Evolutionary conservation across 2,797 vertebrate genomes (phyloP).

Genomic region (Molothrus aeneus): DNA sequence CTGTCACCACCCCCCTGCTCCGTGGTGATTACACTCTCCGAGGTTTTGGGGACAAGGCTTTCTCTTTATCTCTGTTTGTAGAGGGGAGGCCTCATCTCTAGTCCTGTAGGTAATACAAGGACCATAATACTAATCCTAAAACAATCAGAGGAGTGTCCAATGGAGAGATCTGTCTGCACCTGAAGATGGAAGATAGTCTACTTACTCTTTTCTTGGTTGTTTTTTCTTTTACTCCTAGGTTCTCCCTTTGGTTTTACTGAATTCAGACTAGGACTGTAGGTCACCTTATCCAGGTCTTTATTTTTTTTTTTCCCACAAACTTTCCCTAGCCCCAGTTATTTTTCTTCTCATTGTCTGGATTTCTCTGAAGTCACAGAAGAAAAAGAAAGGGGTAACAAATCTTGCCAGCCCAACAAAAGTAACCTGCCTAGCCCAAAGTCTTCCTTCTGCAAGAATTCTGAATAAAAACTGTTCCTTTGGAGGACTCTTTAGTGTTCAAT

Average conservation of each 20-base stretch:
- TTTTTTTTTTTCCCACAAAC: neutral
- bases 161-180: slow-evolving; percentile 21
- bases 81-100: slow-evolving; percentile 28
- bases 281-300: neutral
- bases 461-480: neutral
- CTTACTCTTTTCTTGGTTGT: neutral
- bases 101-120: slow-evolving; percentile 47
- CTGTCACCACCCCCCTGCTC: neutral
- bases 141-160: slow-evolving; percentile 19
- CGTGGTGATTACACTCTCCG: neutral
- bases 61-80: slow-evolving; percentile 40
- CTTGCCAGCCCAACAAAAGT: neutral
- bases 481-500: neutral
- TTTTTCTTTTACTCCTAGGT: neutral
- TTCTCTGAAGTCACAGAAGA: neutral
- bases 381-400: neutral
- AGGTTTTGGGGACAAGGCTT: slow-evolving; percentile 36
- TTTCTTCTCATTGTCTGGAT: neutral
- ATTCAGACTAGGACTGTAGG: neutral
- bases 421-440: neutral
- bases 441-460: neutral
- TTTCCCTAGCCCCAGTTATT: neutral
- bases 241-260: neutral
- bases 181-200: neutral
- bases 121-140: slow-evolving; percentile 60